Conservation (phyloP, 2,888 invertebrate genomes). For the Tinea pellionella region DNA sequence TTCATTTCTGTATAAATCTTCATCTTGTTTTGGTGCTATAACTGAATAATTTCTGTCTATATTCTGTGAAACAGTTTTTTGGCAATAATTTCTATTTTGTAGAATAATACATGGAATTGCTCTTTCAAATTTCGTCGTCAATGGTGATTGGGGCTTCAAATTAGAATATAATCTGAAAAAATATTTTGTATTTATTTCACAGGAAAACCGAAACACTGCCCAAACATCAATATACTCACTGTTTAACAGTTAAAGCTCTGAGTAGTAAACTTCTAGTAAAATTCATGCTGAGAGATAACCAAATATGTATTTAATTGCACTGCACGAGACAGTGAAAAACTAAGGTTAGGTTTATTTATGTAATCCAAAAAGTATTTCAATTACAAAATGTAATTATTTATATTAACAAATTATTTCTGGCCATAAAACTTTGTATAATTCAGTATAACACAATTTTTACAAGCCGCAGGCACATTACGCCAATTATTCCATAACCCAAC, state of each 20-base stretch:
- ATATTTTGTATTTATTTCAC: background rate
- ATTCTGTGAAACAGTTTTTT: background rate
- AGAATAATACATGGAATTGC: background rate
- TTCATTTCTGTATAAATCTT: conserved; percentile 72
- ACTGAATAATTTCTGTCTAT: conserved; percentile 33
- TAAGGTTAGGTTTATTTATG: no score
- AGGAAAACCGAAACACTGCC: no score
- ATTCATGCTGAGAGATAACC: background rate
- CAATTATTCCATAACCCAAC: no score
- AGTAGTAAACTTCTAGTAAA: conserved; percentile 1
- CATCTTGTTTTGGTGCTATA: conserved; percentile 49
- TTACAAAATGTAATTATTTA: no score
- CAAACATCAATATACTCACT: background rate
- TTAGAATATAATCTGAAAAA: background rate
- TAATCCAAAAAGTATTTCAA: no score
- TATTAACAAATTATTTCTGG: no score
- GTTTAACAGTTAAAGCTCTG: background rate
- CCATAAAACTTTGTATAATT: no score
- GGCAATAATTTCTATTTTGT: background rate
- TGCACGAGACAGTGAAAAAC: no score
- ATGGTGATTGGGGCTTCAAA: background rate
- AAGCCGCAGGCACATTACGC: no score
- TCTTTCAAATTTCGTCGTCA: background rate
- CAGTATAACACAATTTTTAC: no score
- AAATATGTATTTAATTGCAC: no score